Conservation (phyloP, 2,888 invertebrate genomes). For the Agrochola macilenta region DNA sequence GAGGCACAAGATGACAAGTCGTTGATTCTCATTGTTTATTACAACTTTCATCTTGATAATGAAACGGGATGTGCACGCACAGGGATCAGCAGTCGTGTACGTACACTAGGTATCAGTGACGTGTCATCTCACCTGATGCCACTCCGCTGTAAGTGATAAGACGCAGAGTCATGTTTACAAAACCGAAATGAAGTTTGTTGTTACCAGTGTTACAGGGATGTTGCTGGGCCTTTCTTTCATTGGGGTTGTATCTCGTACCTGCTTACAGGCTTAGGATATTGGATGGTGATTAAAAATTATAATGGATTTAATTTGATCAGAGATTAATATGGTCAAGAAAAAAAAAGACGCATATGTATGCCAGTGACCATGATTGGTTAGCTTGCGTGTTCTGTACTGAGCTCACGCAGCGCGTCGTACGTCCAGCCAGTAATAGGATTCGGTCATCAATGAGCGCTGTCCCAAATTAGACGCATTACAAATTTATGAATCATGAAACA, state of each 20-base stretch:
- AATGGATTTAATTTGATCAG: background rate
- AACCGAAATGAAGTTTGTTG: background rate
- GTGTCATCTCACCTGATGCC: background rate
- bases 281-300: background rate
- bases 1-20: background rate
- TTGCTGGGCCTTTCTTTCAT: background rate
- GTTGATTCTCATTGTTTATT: background rate
- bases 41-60: slow-evolving; percentile 6
- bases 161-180: background rate
- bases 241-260: background rate
- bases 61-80: background rate
- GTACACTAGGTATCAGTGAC: background rate
- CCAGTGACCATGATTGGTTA: no score
- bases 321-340: background rate
- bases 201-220: no score
- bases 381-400: no score
- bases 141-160: background rate
- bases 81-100: background rate
- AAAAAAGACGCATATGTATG: background rate
- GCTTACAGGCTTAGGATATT: background rate
- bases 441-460: no score
- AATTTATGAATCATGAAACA: no score
- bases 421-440: no score
- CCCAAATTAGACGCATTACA: no score
- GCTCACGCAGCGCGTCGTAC: no score